These are phyloP conservation scores for Callipepla squamata DNA, from an alignment of 2,113 vertebrate genomes.

Conservation along the genomic window DNA sequence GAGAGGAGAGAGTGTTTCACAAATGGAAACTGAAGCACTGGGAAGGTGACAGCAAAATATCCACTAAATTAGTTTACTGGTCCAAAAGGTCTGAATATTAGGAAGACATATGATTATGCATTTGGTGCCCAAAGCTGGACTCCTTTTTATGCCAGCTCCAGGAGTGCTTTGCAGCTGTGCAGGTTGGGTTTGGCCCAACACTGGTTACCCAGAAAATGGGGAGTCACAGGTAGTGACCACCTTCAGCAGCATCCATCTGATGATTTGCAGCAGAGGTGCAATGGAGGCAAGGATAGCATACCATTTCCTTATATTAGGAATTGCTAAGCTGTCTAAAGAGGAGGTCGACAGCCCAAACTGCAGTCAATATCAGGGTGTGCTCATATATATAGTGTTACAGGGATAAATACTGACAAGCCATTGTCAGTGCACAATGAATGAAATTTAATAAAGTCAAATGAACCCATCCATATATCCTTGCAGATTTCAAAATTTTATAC, in stretches of 20 bases:
- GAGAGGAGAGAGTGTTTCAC: background rate
- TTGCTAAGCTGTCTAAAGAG: background rate
- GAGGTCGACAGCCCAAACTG: background rate
- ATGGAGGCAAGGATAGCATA: background rate
- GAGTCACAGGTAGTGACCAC: background rate
- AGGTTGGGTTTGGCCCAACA: background rate
- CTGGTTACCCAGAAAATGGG: background rate
- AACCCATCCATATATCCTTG: background rate
- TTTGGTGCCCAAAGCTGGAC: background rate
- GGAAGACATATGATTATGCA: background rate
- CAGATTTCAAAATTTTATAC: constrained; percentile 38
- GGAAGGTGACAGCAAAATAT: background rate
- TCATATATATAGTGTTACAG: background rate
- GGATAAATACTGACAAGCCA: background rate
- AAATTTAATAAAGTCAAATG: constrained; percentile 35
- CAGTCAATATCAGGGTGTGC: background rate
- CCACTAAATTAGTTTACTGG: background rate
- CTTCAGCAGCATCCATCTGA: background rate
- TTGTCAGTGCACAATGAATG: background rate
- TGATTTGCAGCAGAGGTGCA: accelerated
- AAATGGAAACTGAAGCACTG: background rate
- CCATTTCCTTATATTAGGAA: background rate
- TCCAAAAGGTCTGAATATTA: background rate
- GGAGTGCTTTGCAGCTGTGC: background rate
- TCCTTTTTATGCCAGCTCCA: background rate